Evolutionary conservation across 2,113 vertebrate species (phyloP).

Genomic region (Dinomys branickii): DNA sequence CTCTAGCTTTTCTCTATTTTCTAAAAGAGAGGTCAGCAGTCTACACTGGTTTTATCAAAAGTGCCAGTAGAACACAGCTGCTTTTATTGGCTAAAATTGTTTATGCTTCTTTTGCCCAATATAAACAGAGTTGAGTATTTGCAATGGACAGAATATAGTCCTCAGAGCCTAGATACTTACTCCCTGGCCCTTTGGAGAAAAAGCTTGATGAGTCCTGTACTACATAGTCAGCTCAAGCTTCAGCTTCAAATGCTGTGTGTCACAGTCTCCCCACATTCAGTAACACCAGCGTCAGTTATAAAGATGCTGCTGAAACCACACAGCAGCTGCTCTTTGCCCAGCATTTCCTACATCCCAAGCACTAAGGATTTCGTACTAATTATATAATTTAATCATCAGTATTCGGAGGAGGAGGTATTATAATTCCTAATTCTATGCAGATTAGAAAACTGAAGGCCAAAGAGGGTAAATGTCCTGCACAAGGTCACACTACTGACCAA

Average conservation of each 20-base stretch:
- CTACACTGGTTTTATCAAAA: not conserved
- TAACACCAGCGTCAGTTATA: not conserved
- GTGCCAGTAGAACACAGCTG: not conserved
- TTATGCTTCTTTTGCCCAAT: not conserved
- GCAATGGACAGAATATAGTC: not conserved
- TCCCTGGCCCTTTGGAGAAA: not conserved
- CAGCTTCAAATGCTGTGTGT: rapidly evolving
- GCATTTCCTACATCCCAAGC: not conserved
- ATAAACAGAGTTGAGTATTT: not conserved
- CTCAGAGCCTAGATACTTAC: not conserved
- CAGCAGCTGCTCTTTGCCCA: not conserved
- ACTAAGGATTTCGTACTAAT: no score
- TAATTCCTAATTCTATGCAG: not conserved
- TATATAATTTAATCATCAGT: not conserved
- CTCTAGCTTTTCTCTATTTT: not conserved
- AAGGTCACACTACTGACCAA: not conserved
- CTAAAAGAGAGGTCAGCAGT: not conserved
- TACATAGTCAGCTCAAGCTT: not conserved
- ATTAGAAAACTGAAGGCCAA: not conserved
- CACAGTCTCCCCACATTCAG: not conserved
- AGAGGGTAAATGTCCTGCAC: not conserved
- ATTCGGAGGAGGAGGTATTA: not conserved
- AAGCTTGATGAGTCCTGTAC: not conserved
- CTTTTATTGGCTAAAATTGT: not conserved
- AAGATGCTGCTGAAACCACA: not conserved